Conservation (phyloP, 2,797 vertebrate species). For the Trachops cirrhosus region DNA sequence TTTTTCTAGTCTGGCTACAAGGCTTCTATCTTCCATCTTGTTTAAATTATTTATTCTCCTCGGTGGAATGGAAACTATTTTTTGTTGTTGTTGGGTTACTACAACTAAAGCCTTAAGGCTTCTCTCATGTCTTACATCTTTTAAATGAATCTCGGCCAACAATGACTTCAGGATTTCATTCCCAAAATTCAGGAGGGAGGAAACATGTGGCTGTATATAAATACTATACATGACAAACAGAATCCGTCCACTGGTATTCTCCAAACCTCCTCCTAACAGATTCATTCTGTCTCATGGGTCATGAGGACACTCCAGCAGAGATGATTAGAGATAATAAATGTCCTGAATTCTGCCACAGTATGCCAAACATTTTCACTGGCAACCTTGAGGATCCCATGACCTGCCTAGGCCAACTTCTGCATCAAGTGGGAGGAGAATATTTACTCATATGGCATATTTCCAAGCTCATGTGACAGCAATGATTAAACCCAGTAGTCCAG, state of each 20-base stretch:
- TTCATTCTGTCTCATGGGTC: neutral
- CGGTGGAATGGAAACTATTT: neutral
- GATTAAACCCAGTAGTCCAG: neutral
- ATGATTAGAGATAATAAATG: neutral
- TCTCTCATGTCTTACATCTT: neutral
- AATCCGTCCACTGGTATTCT: neutral
- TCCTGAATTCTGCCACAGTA: neutral
- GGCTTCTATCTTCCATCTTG: neutral
- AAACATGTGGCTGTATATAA: neutral
- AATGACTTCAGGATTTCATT: constrained; percentile 10
- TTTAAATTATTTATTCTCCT: neutral
- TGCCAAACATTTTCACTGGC: neutral
- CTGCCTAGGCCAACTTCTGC: neutral
- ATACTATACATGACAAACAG: neutral
- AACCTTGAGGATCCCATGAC: neutral
- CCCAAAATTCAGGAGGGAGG: neutral
- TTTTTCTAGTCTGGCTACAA: neutral
- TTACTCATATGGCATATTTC: neutral
- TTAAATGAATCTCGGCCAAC: neutral
- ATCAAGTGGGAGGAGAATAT: neutral
- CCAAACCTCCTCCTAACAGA: neutral
- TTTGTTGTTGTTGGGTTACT: neutral
- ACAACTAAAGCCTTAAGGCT: neutral
- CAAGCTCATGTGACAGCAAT: neutral
- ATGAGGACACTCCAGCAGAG: neutral